These are phyloP conservation scores for Chelonia mydas DNA, from an alignment of 2,797 vertebrate genomes.

Conservation along the genomic window DNA sequence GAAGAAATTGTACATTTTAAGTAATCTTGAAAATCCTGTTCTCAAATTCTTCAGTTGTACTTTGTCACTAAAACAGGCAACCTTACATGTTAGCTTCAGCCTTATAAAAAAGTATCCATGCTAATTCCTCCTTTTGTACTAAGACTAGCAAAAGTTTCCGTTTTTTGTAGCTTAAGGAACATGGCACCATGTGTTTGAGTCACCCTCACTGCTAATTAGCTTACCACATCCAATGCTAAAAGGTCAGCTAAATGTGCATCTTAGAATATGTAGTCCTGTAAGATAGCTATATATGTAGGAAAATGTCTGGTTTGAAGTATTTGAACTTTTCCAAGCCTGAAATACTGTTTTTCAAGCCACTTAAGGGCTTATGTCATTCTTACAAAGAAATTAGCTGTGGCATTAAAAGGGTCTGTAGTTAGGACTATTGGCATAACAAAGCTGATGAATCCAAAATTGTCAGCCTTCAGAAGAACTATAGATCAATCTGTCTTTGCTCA, in stretches of 20 bases:
- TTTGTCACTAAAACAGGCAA: conserved; percentile 1
- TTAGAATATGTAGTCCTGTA: neutral
- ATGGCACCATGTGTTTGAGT: neutral
- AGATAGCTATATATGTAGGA: neutral
- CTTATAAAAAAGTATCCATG: neutral
- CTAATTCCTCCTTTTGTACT: neutral
- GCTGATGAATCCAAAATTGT: neutral
- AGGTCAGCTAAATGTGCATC: neutral
- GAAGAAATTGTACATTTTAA: neutral
- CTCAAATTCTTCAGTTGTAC: neutral
- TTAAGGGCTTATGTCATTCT: neutral
- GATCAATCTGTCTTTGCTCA: neutral
- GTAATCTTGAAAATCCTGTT: neutral
- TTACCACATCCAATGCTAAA: conserved; percentile 25
- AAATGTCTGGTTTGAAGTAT: conserved; percentile 15
- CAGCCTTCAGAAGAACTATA: neutral
- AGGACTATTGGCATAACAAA: neutral
- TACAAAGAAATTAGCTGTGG: conserved; percentile 4
- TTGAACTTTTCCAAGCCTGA: neutral
- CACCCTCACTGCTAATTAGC: neutral
- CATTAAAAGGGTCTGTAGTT: neutral
- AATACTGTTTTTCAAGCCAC: conserved; percentile 22
- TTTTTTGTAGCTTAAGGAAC: neutral
- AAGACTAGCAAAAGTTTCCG: neutral
- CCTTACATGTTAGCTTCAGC: neutral